A percentile compares a stretch with the other conserved stretches of the same genome.
Conservation (phyloP, 2,888 invertebrate species). For the Catocala nupta region DNA sequence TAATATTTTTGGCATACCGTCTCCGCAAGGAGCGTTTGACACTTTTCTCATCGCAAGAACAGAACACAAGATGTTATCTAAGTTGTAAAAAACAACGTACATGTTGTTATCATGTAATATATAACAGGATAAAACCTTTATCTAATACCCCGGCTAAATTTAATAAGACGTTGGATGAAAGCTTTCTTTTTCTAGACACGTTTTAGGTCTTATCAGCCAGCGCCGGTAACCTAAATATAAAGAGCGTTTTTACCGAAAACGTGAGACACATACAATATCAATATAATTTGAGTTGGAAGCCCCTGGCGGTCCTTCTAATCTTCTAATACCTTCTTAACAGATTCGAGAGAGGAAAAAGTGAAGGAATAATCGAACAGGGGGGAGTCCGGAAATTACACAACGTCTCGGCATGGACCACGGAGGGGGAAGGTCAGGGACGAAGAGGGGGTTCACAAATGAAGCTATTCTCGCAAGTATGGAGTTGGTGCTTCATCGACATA, state of each 20-base stretch:
- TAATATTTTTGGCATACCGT: too few relatives aligned
- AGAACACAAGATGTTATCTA: too few relatives aligned
- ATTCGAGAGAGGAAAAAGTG: constrained; percentile 48
- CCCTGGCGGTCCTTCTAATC: constrained; percentile 47
- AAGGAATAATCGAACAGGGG: constrained; percentile 49
- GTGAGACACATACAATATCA: constrained; percentile 51
- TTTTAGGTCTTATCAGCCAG: constrained; percentile 3
- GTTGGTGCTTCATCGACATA: constrained; percentile 44
- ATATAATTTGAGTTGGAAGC: constrained; percentile 48
- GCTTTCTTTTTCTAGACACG: constrained; percentile 5
- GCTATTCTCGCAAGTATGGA: constrained; percentile 46
- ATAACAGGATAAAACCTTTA: too few relatives aligned
- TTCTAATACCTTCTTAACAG: constrained; percentile 51
- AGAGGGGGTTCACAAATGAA: constrained; percentile 47
- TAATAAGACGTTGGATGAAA: not conserved
- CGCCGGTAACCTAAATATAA: not conserved
- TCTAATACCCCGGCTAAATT: too few relatives aligned
- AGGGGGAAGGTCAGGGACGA: not conserved
- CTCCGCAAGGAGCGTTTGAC: too few relatives aligned
- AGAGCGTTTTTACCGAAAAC: constrained; percentile 29
- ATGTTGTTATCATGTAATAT: too few relatives aligned
- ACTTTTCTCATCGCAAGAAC: too few relatives aligned
- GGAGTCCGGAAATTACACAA: constrained; percentile 53
- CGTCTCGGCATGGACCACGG: constrained; percentile 26
- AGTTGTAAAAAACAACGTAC: too few relatives aligned